A percentile compares a stretch with the other conserved stretches of the same genome.
Evolutionary conservation across 2,888 invertebrate species (phyloP).

Genomic region (Aphodius granarius): DNA sequence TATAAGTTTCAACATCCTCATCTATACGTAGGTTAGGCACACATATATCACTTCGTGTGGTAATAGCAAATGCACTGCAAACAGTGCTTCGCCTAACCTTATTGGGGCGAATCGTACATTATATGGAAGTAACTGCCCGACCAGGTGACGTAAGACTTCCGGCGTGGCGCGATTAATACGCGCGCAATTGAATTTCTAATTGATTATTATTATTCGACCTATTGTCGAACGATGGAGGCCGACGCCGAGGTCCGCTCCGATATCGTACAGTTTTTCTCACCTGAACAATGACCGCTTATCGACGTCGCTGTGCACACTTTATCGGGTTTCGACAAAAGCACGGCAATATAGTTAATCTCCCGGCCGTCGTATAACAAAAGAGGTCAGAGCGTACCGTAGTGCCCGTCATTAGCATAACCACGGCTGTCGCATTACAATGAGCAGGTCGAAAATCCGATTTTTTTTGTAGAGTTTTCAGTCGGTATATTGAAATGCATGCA

Average conservation of each 20-base stretch:
- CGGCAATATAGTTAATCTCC: neutral
- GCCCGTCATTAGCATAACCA: neutral
- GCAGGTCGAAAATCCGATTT: neutral
- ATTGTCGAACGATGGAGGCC: neutral
- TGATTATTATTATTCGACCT: neutral
- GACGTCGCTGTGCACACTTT: neutral
- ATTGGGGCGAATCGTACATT: neutral
- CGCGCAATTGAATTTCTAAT: neutral
- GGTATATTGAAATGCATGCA: too few relatives aligned
- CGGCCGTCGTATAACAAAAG: neutral
- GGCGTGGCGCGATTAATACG: neutral
- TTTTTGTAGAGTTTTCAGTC: neutral
- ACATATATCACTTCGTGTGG: neutral
- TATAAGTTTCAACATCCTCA: neutral
- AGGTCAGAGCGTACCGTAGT: neutral
- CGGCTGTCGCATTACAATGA: neutral
- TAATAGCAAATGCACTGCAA: neutral
- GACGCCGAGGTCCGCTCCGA: neutral
- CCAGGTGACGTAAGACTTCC: neutral
- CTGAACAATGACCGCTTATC: neutral
- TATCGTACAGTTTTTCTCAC: neutral
- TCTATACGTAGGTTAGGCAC: neutral
- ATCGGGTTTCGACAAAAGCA: neutral
- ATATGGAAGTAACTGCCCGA: neutral
- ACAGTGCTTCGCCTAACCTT: neutral